A percentile compares a stretch with the other conserved stretches of the same genome.
phyloP scores from a whole-genome alignment of 35 echinoderm and acorn worm species.

The Ophiothrix spiculata region DNA sequence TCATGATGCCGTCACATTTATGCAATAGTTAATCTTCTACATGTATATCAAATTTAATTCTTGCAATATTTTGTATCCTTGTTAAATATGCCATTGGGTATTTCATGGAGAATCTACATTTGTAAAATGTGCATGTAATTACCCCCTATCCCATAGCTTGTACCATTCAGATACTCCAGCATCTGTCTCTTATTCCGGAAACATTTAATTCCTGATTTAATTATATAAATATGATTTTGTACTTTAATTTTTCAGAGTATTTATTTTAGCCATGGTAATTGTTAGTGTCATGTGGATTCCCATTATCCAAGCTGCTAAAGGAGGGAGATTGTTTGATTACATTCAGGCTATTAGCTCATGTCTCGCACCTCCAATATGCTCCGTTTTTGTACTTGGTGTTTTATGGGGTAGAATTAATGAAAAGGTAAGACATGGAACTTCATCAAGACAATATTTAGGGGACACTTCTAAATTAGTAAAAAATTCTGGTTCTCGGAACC shows the following conservation, averaged over 20 bases:
- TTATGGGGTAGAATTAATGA: slow-evolving; percentile 79
- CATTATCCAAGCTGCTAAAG: slow-evolving; percentile 67
- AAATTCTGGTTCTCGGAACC: too few species aligned
- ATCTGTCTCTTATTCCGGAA: background rate
- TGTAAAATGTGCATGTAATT: background rate
- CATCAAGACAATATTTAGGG: too few species aligned
- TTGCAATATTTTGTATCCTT: background rate
- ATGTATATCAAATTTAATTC: too few species aligned
- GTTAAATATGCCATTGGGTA: background rate
- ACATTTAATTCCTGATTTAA: background rate
- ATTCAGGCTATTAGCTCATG: slow-evolving; percentile 79
- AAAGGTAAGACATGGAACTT: too few species aligned
- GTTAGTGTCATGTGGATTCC: slow-evolving; percentile 75
- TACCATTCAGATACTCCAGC: background rate
- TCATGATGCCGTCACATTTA: too few species aligned
- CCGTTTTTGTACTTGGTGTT: slow-evolving; percentile 63
- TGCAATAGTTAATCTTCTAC: too few species aligned
- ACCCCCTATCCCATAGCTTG: background rate
- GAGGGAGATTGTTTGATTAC: slow-evolving; percentile 81
- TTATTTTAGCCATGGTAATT: slow-evolving; percentile 56
- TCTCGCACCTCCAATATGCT: slow-evolving; percentile 72
- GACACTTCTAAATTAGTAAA: too few species aligned
- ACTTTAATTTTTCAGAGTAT: slow-evolving; percentile 39
- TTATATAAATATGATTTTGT: background rate
- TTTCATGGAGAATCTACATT: background rate